These are phyloP conservation scores for Abrostola tripartita DNA, from an alignment of 2,888 invertebrate genomes.

Conservation along the genomic window DNA sequence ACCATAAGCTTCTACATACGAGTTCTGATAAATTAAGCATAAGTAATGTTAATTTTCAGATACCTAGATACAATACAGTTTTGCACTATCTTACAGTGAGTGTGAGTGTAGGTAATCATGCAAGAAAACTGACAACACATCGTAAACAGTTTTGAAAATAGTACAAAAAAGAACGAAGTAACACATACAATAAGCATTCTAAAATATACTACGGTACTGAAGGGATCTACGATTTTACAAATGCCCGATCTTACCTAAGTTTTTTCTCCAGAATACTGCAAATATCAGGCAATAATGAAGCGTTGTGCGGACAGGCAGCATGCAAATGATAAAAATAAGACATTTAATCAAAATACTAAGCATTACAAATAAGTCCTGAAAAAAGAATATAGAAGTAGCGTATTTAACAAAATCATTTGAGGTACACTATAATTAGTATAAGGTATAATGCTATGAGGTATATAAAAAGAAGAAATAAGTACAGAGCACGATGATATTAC, in stretches of 20 bases:
- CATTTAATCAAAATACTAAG: conserved; percentile 80
- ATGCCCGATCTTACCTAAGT: conserved; percentile 91
- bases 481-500: conserved; percentile 14
- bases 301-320: conserved; percentile 89
- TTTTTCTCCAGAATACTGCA: conserved; percentile 95
- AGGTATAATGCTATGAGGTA: no score
- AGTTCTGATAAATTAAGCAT: no score
- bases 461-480: conserved; percentile 32
- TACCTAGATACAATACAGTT: no score
- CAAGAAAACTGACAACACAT: no score
- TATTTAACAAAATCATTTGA: conserved; percentile 18
- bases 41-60: no score
- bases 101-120: no score
- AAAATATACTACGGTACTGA: conserved; percentile 50
- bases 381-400: conserved; percentile 51
- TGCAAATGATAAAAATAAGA: conserved; percentile 87
- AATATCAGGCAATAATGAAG: conserved; percentile 88
- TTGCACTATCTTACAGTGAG: no score
- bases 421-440: conserved; percentile 6
- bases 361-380: conserved; percentile 58
- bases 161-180: conserved; percentile 12
- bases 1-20: no score
- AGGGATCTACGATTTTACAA: conserved; percentile 54
- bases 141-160: background rate
- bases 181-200: conserved; percentile 49